Conservation (phyloP, 2,888 invertebrate species). For the Drosophila eohydei region DNA sequence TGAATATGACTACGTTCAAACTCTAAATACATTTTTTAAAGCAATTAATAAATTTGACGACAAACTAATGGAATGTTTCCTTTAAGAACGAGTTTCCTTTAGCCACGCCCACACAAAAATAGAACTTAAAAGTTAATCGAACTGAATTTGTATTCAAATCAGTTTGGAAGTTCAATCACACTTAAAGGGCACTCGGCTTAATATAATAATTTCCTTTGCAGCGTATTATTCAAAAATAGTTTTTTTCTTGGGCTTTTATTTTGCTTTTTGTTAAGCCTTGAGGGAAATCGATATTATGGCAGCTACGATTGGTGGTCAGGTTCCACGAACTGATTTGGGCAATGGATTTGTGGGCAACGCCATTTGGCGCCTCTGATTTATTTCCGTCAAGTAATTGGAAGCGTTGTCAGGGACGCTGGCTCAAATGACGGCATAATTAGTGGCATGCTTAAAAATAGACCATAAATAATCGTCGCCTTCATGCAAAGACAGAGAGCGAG, state of each 20-base stretch:
- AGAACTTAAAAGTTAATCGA: neutral
- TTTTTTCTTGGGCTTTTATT: neutral
- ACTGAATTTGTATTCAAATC: conserved; percentile 1
- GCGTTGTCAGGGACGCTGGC: conserved; percentile 57
- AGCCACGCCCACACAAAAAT: neutral
- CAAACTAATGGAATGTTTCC: no score
- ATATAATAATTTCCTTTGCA: conserved; percentile 5
- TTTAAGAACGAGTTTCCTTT: neutral
- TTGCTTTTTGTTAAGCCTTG: neutral
- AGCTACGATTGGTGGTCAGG: conserved; percentile 19
- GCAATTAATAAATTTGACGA: neutral
- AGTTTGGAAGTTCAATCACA: conserved; percentile 1
- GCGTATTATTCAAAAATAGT: conserved; percentile 12
- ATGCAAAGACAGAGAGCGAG: neutral
- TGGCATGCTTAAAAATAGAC: conserved; percentile 76
- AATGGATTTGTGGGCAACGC: conserved; percentile 50
- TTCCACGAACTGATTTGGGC: conserved; percentile 26
- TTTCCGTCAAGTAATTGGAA: conserved; percentile 74
- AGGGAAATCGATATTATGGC: conserved; percentile 36
- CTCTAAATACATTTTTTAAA: neutral
- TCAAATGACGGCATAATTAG: conserved; percentile 77
- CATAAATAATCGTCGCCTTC: conserved; percentile 75
- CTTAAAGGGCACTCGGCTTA: conserved; percentile 1
- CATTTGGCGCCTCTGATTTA: conserved; percentile 70
- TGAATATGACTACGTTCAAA: neutral